phyloP scores from a whole-genome alignment of 2,113 vertebrate genomes.

The Brachypteracias leptosomus region DNA sequence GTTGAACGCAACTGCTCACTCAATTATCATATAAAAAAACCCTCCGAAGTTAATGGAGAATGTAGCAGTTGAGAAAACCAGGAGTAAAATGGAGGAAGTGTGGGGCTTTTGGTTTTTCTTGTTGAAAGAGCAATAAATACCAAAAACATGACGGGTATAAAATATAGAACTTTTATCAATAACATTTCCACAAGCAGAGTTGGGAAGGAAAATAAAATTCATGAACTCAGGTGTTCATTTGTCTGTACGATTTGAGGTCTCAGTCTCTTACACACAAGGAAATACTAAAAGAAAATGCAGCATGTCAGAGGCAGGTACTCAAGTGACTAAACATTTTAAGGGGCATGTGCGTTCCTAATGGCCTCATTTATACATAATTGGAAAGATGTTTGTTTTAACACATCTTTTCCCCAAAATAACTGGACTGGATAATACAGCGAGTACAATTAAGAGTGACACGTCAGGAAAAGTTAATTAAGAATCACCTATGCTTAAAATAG shows the following conservation, averaged over 20 bases:
- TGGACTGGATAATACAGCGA: not conserved
- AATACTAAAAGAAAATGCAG: not conserved
- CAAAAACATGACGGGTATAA: not conserved
- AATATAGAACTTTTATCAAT: not conserved
- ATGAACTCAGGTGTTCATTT: not conserved
- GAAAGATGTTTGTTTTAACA: not conserved
- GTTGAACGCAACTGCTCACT: not conserved
- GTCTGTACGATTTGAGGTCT: not conserved
- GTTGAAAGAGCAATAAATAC: not conserved
- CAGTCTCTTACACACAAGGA: not conserved
- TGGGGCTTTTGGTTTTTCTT: not conserved
- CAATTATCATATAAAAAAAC: not conserved
- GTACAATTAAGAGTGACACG: not conserved
- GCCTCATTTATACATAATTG: not conserved
- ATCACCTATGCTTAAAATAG: not conserved
- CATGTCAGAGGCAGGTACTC: not conserved
- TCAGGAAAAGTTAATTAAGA: not conserved
- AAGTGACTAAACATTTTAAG: not conserved
- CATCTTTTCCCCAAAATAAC: not conserved
- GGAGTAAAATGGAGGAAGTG: not conserved
- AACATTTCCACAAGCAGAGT: not conserved
- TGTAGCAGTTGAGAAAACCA: not conserved
- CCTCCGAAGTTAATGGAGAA: not conserved
- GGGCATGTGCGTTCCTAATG: not conserved
- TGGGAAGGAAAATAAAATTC: not conserved